Evolutionary conservation across 2,888 invertebrate species (phyloP), one percentile per base, ranked within the genome.

Genomic region (Tetragnatha montana): DNA sequence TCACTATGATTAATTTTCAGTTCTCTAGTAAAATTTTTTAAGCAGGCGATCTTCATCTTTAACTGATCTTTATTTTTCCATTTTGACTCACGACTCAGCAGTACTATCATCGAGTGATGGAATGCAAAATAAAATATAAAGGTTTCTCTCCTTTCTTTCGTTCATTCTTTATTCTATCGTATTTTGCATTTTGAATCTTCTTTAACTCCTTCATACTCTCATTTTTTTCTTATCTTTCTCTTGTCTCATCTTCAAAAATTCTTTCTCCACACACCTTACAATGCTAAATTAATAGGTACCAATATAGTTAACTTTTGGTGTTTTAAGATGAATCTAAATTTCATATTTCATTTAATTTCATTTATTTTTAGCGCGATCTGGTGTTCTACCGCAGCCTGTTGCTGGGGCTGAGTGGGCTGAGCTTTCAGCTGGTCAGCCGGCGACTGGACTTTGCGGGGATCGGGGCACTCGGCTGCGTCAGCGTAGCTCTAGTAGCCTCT

Each of bases 391-490:
- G 93, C 47, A 92, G 92, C 49, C 60, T 93, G 60, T 81, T 93
- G 49, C 88, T 94, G 78, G 92, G 93, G 81, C 91, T 92, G 6
- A 92, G 92, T 22, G 93, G 93, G 35, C 91, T 94, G 78, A 89
- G 93, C 89, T 92, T 93, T n/a, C 92, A 93, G n/a, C 93, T 94
- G 92, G 93, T 93, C 17, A 93, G 93, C 91, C 92, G 91, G 49
- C 91, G 91, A n/a, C 85, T 93, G 0, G 92, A 93, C 19, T 92
- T 93, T 76, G 92, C 93, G 6, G 94, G 93, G 2, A 93, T 93
- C 8, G 94, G 94, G 60, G 93, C 98, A 6, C 94, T 98, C 71
- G 94, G 97, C 95, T 90, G 93, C 91, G 92, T 94, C 7, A 93
- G 93, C 19, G 17, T 91, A 6, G 81, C 92, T 14, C 92, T 91